Percentiles rank a stretch among this genome's conserved stretches.
Evolutionary conservation across 2,113 vertebrate species (phyloP).

Genomic region (Channa maculata): DNA sequence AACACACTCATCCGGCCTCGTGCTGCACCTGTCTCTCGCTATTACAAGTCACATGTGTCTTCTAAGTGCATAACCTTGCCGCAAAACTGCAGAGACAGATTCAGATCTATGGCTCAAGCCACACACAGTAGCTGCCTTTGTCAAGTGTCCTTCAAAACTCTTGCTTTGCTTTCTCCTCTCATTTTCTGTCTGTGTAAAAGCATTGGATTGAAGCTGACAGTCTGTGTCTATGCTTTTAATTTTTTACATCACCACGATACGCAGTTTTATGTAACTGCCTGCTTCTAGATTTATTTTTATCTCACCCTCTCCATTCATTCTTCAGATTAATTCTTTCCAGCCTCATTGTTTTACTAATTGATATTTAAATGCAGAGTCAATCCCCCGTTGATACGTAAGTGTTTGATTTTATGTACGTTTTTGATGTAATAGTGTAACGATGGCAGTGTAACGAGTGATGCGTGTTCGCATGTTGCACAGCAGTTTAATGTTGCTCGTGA

Average conservation of each 20-base stretch:
- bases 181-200: slow-evolving; percentile 19
- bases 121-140: not conserved
- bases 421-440: not conserved
- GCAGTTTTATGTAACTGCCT: slow-evolving; percentile 78
- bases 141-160: not conserved
- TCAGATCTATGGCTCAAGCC: slow-evolving; percentile 11
- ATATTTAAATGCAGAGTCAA: not conserved
- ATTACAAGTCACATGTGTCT: slow-evolving; percentile 59
- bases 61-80: slow-evolving; percentile 65
- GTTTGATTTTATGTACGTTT: too few species aligned
- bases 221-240: slow-evolving; percentile 75
- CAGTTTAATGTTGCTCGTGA: not conserved
- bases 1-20: not conserved
- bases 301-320: slow-evolving; percentile 34
- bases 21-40: slow-evolving; percentile 43
- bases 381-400: not conserved
- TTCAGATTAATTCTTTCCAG: slow-evolving; percentile 15
- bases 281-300: slow-evolving; percentile 78
- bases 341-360: slow-evolving; percentile 8
- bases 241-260: slow-evolving; percentile 79
- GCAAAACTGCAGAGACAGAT: slow-evolving; percentile 30
- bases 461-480: too few species aligned
- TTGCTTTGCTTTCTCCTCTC: not conserved
- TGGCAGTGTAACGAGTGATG: not conserved
- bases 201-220: slow-evolving; percentile 67